These are phyloP conservation scores for Orius insidiosus DNA, from an alignment of 1,140 invertebrate genomes.

Conservation along the genomic window DNA sequence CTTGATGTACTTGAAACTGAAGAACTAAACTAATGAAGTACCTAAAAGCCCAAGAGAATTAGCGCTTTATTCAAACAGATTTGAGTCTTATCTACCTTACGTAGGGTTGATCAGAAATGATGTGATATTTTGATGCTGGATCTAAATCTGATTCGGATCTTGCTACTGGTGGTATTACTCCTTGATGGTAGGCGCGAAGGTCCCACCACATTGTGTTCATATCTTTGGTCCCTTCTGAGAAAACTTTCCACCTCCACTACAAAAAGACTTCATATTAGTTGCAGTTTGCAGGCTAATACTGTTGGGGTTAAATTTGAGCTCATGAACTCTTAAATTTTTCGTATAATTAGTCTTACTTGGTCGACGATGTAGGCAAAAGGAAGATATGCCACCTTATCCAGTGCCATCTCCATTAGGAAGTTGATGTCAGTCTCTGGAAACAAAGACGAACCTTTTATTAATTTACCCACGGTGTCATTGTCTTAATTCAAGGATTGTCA, in stretches of 20 bases:
- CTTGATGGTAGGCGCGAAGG: conserved; percentile 48
- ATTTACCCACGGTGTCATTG: neutral
- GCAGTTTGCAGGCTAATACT: conserved; percentile 15
- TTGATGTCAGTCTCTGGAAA: conserved; percentile 49
- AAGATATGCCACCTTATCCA: conserved; percentile 66
- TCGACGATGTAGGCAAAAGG: conserved; percentile 61
- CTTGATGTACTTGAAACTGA: conserved; percentile 75
- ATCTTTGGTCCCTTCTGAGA: conserved; percentile 48
- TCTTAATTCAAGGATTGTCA: neutral
- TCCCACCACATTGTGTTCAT: conserved; percentile 74
- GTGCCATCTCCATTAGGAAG: conserved; percentile 59
- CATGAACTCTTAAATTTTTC: too few species aligned
- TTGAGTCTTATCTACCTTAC: conserved; percentile 25
- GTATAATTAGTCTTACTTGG: conserved; percentile 31
- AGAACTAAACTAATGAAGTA: conserved; percentile 70
- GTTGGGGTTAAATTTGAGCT: too few species aligned
- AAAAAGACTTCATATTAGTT: too few species aligned
- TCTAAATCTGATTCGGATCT: conserved; percentile 61
- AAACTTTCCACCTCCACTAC: conserved; percentile 59
- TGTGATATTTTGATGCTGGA: conserved; percentile 61
- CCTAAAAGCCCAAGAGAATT: conserved; percentile 30
- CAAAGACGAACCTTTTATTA: conserved; percentile 4
- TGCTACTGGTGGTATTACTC: conserved; percentile 47
- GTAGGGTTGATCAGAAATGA: conserved; percentile 50
- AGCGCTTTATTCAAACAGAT: neutral